Percentiles rank a stretch among this genome's conserved stretches.
Evolutionary conservation across 92 coral and sea anemone genomes (phyloP).

Genomic region (Zoanthus gigantus): DNA sequence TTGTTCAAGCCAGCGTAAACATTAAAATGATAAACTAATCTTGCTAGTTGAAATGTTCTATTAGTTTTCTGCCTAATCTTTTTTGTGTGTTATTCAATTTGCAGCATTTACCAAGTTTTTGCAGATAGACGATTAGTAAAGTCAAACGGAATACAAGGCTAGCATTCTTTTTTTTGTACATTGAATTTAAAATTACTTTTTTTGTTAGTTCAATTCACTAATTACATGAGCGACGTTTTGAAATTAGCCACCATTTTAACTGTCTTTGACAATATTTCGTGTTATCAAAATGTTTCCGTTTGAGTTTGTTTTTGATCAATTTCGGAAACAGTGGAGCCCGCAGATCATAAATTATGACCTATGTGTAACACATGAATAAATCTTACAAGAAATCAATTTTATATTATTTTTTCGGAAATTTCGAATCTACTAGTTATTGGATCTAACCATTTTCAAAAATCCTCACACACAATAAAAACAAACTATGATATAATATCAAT

Average conservation of each 20-base stretch:
- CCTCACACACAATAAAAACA: neutral
- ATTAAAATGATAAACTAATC: neutral
- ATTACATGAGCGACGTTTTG: constrained; percentile 5
- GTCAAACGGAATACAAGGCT: too few relatives aligned
- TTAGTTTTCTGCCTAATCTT: neutral
- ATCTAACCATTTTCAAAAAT: neutral
- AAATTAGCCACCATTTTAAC: neutral
- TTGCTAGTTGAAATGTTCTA: neutral
- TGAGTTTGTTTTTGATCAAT: constrained; percentile 5
- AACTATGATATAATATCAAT: constrained; percentile 7
- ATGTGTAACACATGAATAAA: neutral
- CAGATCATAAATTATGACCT: neutral
- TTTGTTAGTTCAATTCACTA: neutral
- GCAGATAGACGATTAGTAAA: neutral
- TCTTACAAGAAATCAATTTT: neutral
- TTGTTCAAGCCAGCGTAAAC: neutral
- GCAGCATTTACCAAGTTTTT: neutral
- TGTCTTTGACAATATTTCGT: neutral
- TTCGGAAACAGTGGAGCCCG: neutral
- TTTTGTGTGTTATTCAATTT: neutral
- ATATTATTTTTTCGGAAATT: neutral
- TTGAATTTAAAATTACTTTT: neutral
- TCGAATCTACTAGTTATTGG: neutral
- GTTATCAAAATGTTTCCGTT: neutral
- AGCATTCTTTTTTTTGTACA: neutral